A percentile compares a stretch with the other conserved stretches of the same genome.
Evolutionary conservation across 2,113 vertebrate species (phyloP).

Genomic region (Coreoperca whiteheadi): DNA sequence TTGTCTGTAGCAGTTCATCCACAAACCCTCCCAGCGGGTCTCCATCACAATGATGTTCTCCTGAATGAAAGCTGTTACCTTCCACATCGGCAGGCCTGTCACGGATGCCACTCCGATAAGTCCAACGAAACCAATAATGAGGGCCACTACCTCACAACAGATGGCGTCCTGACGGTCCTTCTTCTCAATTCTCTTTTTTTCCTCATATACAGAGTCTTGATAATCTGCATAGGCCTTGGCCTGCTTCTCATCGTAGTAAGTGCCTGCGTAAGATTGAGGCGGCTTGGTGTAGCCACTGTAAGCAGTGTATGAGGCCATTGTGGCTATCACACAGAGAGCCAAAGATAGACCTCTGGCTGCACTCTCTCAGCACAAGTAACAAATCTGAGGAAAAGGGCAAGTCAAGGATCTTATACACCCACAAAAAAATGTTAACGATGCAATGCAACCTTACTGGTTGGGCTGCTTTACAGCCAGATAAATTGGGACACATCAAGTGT

Average conservation of each 20-base stretch:
- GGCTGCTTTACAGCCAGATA: constrained; percentile 55
- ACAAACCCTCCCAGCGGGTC: constrained; percentile 94
- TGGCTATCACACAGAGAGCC: neutral
- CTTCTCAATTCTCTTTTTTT: constrained; percentile 78
- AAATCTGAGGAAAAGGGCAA: constrained; percentile 56
- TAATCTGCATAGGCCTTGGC: constrained; percentile 52
- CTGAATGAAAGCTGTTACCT: constrained; percentile 90
- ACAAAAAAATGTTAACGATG: constrained; percentile 74
- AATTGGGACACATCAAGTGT: constrained; percentile 36
- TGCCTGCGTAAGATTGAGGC: constrained; percentile 59
- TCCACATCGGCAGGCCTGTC: constrained; percentile 95
- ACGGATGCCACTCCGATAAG: constrained; percentile 88
- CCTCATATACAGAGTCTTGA: constrained; percentile 69
- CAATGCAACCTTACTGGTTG: constrained; percentile 80
- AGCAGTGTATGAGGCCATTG: constrained; percentile 76
- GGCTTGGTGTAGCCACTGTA: constrained; percentile 79
- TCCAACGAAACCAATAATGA: constrained; percentile 88
- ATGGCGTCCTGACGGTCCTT: constrained; percentile 65
- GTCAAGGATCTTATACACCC: constrained; percentile 72
- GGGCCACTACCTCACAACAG: constrained; percentile 86
- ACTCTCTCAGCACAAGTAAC: constrained; percentile 20
- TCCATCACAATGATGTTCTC: constrained; percentile 89
- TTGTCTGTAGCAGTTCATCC: constrained; percentile 94
- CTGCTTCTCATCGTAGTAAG: constrained; percentile 73
- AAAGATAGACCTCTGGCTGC: constrained; percentile 7